Conservation (phyloP, 2,113 vertebrate genomes). For the Triplophysa rosa region DNA sequence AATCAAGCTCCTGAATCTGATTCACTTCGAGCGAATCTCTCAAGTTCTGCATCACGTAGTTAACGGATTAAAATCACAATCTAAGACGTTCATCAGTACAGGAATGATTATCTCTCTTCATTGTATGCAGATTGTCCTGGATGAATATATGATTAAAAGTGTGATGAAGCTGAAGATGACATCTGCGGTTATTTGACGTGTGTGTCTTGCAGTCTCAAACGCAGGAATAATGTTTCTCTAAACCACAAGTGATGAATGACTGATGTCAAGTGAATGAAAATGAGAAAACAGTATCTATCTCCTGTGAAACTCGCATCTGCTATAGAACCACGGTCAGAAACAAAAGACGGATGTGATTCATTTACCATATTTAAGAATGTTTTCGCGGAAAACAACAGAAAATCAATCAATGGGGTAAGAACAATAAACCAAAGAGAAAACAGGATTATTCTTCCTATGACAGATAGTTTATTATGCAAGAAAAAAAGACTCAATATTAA, state of each 20-base stretch:
- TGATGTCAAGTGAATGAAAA: not conserved
- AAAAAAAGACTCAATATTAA: too few species aligned
- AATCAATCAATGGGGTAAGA: too few species aligned
- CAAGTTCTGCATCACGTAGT: too few species aligned
- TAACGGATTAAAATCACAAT: too few species aligned
- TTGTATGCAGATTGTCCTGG: not conserved
- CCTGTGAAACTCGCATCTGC: not conserved
- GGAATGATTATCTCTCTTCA: too few species aligned
- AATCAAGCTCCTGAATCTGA: not conserved
- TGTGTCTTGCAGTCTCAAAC: not conserved
- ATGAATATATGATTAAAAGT: not conserved
- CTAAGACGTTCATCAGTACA: too few species aligned
- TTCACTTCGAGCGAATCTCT: too few species aligned
- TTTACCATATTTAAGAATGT: not conserved
- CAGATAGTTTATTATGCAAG: too few species aligned
- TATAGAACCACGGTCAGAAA: not conserved
- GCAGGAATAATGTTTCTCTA: not conserved
- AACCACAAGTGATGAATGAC: not conserved
- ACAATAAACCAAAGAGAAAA: too few species aligned
- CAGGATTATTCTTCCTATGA: too few species aligned
- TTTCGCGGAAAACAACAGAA: too few species aligned
- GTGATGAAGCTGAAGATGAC: not conserved
- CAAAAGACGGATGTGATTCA: not conserved
- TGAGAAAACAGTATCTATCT: not conserved
- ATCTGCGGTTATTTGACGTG: not conserved